Base-by-base conservation (phyloP, 2,888 invertebrate species). In the Cephalotes varians region DNA sequence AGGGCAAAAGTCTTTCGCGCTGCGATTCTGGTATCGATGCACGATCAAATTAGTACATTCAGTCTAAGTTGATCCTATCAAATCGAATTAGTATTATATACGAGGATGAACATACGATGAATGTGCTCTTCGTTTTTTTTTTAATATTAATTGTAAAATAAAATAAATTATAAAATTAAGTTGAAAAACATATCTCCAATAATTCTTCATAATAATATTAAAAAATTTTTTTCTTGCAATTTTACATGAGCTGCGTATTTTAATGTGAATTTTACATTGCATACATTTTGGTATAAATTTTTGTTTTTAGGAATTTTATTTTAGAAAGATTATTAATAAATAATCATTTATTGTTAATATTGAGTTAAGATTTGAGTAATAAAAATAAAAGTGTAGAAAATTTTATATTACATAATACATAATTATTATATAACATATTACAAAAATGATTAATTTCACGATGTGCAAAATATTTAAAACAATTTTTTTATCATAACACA, bases 1-100 rank as follows among this genome's bases (percentile, higher is more conserved):
- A 44, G 71, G 34, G 25, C 77, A 79, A 56, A 44, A 71, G 34
- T 44, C 31, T 40, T 77, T 18, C 18, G 40, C 21, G 31, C 15
- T 21, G 9, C 21, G 40, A 21, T 54, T 37, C 18, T 25, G 9
- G 2, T 40, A 37, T 34, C 12, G 49, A 2, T n/a, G 44, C 7
- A 25, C 40, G 12, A 34, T 79, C 21, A 25, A 34, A 72, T 72
- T 21, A 44, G 44, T n/a, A 28, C 9, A 44, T 40, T 34, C 28
- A 44, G 9, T 49, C 31, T 25, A 21, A 74, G 31, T 6, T 25
- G 37, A 34, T 37, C 18, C 10, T 25, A 64, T 73, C 31, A 18
- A 21, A 21, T 44, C 28, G 15, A 18, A 44, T 4, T n/a, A 40
- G 4, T 40, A 58, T 28, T 25, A 54, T 40, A 10, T 12, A n/a